Evolutionary conservation across 2,797 vertebrate species (phyloP), one percentile per base, ranked within the genome.

Genomic region (Gila robusta): DNA sequence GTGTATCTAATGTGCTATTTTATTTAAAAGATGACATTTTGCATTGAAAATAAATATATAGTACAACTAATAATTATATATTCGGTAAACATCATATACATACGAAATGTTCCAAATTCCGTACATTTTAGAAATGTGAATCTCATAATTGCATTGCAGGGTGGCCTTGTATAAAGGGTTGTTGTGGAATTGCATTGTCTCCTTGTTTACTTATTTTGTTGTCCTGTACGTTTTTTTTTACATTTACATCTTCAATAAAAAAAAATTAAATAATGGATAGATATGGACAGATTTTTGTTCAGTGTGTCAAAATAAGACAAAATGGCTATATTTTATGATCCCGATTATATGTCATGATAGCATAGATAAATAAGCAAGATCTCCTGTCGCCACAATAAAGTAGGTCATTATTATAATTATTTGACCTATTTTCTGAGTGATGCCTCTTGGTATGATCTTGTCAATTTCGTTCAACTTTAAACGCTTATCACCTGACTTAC

Each of bases 371-470:
- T 19, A 59, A 6, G 14, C 49, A 6, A 19, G 0, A 41, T 35
- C 41, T 62, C n/a, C 16, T 82, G 17, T 5, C 35, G 59, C 39
- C 5, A 44, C 62, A 47, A 62, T 64, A 83, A 83, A 83, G 39
- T 28, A 67, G 56, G 41, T 52, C 14, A 28, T 28, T 52, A 5
- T 76, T 66, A 37, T 26, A 39, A 52, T 4, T 9, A 39, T 39
- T 16, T 66, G 41, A 37, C 28, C 28, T 26, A 6, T 54, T 67
- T 76, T 49, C 26, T 59, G 39, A 49, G 59, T 5, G 14, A 14
- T 52, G 12, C 26, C 1, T 66, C 28, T 49, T 52, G 12, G 14
- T 67, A 19, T 21, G 16, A 26, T 54, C 14, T 54, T 54, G 1
- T 66, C 59, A 52, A 52, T 28, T 28, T 77, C 3, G 19, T n/a